These are phyloP conservation scores for Smutsia temminckii DNA, from an alignment of 2,797 vertebrate genomes.

Conservation along the genomic window DNA sequence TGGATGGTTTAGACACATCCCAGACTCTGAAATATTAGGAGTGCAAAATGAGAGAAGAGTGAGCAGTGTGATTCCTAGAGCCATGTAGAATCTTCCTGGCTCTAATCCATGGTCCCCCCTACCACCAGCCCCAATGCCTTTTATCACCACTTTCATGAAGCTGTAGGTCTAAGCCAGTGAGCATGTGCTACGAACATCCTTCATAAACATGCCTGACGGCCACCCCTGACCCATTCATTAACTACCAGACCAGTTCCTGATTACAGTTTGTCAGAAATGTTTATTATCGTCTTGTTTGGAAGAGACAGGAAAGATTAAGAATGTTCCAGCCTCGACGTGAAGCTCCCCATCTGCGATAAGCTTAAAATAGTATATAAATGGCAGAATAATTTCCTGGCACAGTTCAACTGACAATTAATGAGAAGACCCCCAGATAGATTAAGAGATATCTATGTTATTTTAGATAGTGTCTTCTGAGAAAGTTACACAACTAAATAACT, in stretches of 20 bases:
- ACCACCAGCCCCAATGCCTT: neutral
- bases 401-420: conserved; percentile 60
- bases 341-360: conserved; percentile 60
- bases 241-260: conserved; percentile 58
- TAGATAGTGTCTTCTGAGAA: conserved; percentile 51
- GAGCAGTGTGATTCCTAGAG: neutral
- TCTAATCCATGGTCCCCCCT: neutral
- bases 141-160: conserved; percentile 38
- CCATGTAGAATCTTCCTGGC: neutral
- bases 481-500: conserved; percentile 21
- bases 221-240: conserved; percentile 67
- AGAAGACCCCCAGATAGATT: conserved; percentile 50
- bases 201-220: conserved; percentile 53
- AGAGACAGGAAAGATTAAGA: conserved; percentile 73
- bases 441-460: conserved; percentile 60
- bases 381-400: conserved; percentile 65
- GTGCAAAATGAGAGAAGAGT: neutral
- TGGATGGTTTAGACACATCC: neutral
- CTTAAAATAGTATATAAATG: conserved; percentile 66
- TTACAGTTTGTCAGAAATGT: conserved; percentile 70
- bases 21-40: neutral
- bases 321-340: conserved; percentile 66
- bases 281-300: conserved; percentile 75
- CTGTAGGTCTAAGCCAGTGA: neutral
- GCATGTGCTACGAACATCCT: conserved; percentile 38